Evolutionary conservation across 1,140 invertebrate species (phyloP).

Genomic region (Diabrotica undecimpunctata): DNA sequence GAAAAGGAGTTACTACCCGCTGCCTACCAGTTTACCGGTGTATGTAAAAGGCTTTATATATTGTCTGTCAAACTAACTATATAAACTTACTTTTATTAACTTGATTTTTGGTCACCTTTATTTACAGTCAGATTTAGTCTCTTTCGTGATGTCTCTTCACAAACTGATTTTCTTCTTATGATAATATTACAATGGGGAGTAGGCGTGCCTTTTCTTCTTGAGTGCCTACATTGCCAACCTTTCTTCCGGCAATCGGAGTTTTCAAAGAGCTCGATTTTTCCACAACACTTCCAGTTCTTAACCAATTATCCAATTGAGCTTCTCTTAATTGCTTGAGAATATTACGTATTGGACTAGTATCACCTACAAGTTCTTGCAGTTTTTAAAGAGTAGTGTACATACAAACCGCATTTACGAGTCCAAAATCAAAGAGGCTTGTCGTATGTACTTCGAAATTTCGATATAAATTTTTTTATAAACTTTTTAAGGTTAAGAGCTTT

Average conservation of each 20-base stretch:
- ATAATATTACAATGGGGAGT: conserved; percentile 16
- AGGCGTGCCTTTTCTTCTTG: conserved; percentile 41
- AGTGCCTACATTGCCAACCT: conserved; percentile 33
- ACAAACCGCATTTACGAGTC: conserved; percentile 81
- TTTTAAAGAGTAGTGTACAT: conserved; percentile 80
- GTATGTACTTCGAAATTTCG: conserved; percentile 92
- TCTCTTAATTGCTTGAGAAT: conserved; percentile 49
- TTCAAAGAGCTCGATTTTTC: conserved; percentile 31
- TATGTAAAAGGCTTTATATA: too few species aligned
- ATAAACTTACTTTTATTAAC: background rate
- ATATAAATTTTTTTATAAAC: conserved; percentile 87
- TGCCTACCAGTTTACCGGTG: too few species aligned
- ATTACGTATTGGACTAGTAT: conserved; percentile 51
- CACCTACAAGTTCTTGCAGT: conserved; percentile 71
- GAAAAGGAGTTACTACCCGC: too few species aligned
- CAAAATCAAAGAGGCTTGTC: conserved; percentile 91
- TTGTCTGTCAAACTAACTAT: too few species aligned
- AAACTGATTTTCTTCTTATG: conserved; percentile 8
- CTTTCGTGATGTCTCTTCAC: conserved; percentile 10
- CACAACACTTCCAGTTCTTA: conserved; percentile 41
- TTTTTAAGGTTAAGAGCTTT: too few species aligned
- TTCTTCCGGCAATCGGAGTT: conserved; percentile 28
- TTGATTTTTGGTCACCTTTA: conserved; percentile 21
- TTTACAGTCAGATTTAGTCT: conserved; percentile 10
- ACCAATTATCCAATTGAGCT: conserved; percentile 51